Conservation (phyloP, 2,888 invertebrate genomes). For the Autographa gamma region DNA sequence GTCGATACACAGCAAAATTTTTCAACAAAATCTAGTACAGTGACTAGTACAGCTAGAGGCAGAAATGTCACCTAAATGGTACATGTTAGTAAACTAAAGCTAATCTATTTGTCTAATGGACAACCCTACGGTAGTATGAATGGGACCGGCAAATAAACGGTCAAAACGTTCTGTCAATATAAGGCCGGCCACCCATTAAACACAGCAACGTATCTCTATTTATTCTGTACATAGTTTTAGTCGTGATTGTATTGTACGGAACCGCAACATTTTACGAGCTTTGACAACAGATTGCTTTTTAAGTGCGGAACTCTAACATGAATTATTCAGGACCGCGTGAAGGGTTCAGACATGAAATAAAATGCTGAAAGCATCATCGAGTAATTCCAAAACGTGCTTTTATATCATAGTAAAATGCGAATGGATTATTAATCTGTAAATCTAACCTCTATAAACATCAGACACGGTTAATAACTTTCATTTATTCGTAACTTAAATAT, state of each 20-base stretch:
- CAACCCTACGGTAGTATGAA: constrained; percentile 35
- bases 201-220: constrained; percentile 37
- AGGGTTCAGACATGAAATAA: constrained; percentile 69
- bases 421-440: neutral
- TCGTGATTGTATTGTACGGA: constrained; percentile 56
- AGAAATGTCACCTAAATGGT: neutral
- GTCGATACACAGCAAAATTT: too few relatives aligned
- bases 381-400: constrained; percentile 27
- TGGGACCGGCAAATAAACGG: constrained; percentile 35
- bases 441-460: neutral
- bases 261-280: constrained; percentile 72
- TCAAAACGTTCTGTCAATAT: constrained; percentile 52
- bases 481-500: too few relatives aligned
- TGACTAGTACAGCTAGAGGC: neutral
- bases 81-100: constrained; percentile 18
- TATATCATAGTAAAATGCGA: constrained; percentile 5
- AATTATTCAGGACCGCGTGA: constrained; percentile 78
- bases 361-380: constrained; percentile 59
- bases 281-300: constrained; percentile 79
- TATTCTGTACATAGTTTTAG: constrained; percentile 42
- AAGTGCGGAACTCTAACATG: constrained; percentile 77
- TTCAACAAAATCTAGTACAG: neutral
- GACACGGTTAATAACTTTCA: neutral
- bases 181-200: constrained; percentile 36
- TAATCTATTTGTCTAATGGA: constrained; percentile 50